Conservation (phyloP, 2,113 vertebrate species). For the Mormyrus lacerda region DNA sequence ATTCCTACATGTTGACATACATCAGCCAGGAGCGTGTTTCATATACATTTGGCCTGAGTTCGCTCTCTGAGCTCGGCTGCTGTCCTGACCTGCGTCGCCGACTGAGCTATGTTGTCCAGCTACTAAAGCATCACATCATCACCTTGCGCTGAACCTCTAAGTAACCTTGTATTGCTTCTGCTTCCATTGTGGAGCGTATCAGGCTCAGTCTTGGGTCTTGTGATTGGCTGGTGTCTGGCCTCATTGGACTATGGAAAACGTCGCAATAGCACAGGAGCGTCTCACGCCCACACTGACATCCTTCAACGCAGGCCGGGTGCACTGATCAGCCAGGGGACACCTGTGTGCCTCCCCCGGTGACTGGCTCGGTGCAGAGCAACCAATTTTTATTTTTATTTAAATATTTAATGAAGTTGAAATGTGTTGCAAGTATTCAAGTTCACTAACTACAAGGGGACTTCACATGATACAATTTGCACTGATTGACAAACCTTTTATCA, state of each 20-base stretch:
- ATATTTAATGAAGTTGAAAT: slow-evolving; percentile 30
- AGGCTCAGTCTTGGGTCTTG: slow-evolving; percentile 33
- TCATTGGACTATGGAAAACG: slow-evolving; percentile 45
- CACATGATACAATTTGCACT: slow-evolving; percentile 53
- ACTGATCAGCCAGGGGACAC: slow-evolving; percentile 39
- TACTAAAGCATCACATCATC: slow-evolving; percentile 77
- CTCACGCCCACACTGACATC: slow-evolving; percentile 45
- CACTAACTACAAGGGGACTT: slow-evolving; percentile 38
- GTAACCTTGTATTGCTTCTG: slow-evolving; percentile 35
- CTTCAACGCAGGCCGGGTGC: slow-evolving; percentile 41
- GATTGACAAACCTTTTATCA: slow-evolving; percentile 38
- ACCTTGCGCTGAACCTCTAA: slow-evolving; percentile 28
- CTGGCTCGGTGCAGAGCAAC: slow-evolving; percentile 20
- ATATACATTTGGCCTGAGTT: slow-evolving; percentile 77
- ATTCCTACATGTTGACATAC: slow-evolving; percentile 85
- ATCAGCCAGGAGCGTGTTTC: slow-evolving; percentile 85
- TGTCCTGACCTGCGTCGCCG: slow-evolving; percentile 75
- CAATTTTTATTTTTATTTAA: slow-evolving; percentile 25
- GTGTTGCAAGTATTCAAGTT: slow-evolving; percentile 28
- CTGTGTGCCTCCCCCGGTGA: neutral
- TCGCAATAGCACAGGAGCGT: slow-evolving; percentile 32
- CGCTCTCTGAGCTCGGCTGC: slow-evolving; percentile 79
- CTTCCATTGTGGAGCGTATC: slow-evolving; percentile 31
- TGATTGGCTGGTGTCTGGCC: slow-evolving; percentile 46
- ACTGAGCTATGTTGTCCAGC: slow-evolving; percentile 76